Base-by-base conservation (phyloP, 2,113 vertebrate genomes). In the Pseudolaguvia tuberculata region DNA sequence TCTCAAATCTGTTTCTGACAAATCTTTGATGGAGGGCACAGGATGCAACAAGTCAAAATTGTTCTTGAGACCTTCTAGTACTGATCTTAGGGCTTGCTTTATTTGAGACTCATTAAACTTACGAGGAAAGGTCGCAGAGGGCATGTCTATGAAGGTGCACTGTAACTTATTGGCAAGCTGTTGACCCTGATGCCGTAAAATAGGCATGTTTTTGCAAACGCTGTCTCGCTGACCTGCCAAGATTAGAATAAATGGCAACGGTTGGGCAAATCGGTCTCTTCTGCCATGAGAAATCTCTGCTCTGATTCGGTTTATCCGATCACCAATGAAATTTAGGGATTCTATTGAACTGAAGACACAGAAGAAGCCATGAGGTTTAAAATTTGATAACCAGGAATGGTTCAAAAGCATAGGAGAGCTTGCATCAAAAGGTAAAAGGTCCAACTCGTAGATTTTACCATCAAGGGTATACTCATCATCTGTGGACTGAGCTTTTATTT, bases 271-370 rank as follows among this genome's bases (percentile, higher is more conserved):
- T 69, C 93, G 91, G 69, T 98, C 96, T 87, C 94, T 93, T 80
- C 94, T 89, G 84, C 92, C 93, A 85, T 96, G 95, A 68, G 90
- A 89, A 52, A 95, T 92, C 88, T 98, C 95, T 7, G 92, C 92
- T 85, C 96, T 91, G 89, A 99, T 94, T 90, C 95, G 92, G 79
- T 93, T 93, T 81, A 99, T 93, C 80, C 96, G 95, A 23, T 99
- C 95, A 6, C 95, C 96, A 72, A 98, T 93, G 83, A 92, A 95
- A 93, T 92, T 96, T 69, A 99, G 90, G 17, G 95, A 96, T 84
- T 99, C 97, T 72, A 97, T 96, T 50, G 97, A 97, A 85, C 93
- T 98, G 87, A 97, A 99, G 4, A 99, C 96, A 58, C 96, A 99
- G 79, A 99, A 97, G 89, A 94, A 97, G 79, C 96, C 97, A 0